These are phyloP conservation scores for Gymnocypris eckloni DNA, from an alignment of 2,797 vertebrate genomes.

Conservation along the genomic window DNA sequence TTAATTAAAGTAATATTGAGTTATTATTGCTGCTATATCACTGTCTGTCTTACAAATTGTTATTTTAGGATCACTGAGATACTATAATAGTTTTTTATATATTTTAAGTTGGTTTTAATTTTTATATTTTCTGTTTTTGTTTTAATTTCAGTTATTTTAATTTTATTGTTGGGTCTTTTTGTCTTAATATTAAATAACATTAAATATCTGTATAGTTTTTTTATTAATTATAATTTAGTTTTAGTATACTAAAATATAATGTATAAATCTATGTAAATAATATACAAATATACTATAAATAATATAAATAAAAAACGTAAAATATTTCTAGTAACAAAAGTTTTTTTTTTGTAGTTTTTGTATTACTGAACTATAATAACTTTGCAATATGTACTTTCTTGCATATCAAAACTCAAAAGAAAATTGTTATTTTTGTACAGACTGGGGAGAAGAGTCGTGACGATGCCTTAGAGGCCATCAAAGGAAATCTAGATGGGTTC, in stretches of 20 bases:
- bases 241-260: background rate
- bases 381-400: background rate
- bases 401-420: background rate
- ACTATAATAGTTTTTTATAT: background rate
- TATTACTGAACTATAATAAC: background rate
- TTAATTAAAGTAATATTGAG: background rate
- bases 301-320: background rate
- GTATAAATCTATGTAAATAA: background rate
- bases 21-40: background rate
- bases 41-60: background rate
- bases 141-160: background rate
- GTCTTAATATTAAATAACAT: background rate
- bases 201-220: background rate
- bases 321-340: background rate
- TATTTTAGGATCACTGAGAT: background rate
- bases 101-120: background rate
- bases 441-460: slow-evolving; percentile 94
- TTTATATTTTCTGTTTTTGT: background rate
- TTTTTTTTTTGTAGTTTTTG: background rate
- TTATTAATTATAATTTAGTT: background rate
- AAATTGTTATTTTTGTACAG: slow-evolving; percentile 69
- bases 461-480: slow-evolving; percentile 97
- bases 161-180: background rate
- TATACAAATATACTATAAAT: background rate
- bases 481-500: slow-evolving; percentile 98